phyloP scores from a whole-genome alignment of 2,797 vertebrate genomes.

The Paguma larvata region DNA sequence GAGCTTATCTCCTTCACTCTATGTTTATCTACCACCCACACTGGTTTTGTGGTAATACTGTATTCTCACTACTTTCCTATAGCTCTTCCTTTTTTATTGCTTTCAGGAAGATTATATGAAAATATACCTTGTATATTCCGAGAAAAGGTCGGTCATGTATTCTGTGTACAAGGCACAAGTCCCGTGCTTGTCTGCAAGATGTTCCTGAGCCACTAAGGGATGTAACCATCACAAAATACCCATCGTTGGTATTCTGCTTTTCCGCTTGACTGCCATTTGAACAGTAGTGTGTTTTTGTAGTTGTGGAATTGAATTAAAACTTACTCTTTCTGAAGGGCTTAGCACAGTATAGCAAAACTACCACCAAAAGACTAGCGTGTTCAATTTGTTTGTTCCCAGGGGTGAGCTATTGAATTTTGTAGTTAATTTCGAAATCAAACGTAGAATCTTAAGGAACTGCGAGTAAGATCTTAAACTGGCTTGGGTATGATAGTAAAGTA shows the following conservation, averaged over 20 bases:
- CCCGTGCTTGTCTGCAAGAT: background rate
- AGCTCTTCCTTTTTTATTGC: conserved; percentile 23
- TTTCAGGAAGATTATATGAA: conserved; percentile 43
- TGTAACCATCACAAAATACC: background rate
- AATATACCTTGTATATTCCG: background rate
- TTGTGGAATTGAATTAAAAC: conserved; percentile 23
- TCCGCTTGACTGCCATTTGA: background rate
- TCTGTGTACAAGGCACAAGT: background rate
- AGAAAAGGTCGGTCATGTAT: background rate
- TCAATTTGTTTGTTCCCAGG: background rate
- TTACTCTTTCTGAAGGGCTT: background rate
- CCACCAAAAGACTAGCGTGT: background rate
- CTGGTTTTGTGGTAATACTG: background rate
- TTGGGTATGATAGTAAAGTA: background rate
- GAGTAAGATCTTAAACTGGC: background rate
- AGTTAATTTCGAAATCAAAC: conserved; percentile 55
- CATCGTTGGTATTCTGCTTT: background rate
- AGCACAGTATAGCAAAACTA: background rate
- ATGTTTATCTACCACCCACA: background rate
- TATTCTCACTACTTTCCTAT: background rate
- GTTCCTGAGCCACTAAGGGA: background rate
- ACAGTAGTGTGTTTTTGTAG: background rate
- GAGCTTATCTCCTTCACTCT: background rate
- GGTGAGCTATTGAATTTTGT: background rate
- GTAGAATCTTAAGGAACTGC: conserved; percentile 28